Conservation (phyloP, 2,888 invertebrate genomes). For the Cephus sareptanus region DNA sequence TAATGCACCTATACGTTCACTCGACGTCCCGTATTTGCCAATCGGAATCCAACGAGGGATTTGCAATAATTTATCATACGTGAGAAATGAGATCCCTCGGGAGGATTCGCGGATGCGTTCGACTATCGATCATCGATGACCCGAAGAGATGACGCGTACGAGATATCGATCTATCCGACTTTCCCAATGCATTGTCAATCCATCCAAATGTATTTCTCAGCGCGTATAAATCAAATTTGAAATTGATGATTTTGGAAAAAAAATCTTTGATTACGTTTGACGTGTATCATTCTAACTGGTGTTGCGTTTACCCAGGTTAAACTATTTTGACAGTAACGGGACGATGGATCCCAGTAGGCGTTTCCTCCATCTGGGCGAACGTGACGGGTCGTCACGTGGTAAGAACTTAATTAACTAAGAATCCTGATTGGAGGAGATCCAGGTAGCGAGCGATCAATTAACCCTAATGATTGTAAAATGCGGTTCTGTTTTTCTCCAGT, state of each 20-base stretch:
- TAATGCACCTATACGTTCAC: neutral
- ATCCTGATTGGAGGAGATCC: constrained; percentile 25
- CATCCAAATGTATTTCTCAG: neutral
- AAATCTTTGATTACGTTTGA: neutral
- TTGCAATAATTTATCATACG: neutral
- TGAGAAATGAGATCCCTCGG: neutral
- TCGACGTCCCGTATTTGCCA: neutral
- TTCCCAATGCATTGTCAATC: neutral
- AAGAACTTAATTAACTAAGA: constrained; percentile 19
- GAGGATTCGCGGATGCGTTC: neutral
- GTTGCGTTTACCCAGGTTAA: neutral
- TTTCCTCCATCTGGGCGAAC: neutral
- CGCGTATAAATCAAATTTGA: neutral
- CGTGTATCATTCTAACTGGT: neutral
- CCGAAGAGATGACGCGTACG: neutral
- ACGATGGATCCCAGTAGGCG: neutral
- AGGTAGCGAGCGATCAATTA: constrained; percentile 27
- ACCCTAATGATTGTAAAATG: constrained; percentile 27
- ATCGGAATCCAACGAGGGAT: neutral
- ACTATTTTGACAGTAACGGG: neutral
- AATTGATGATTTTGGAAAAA: neutral
- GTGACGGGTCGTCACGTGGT: neutral
- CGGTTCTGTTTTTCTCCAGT: neutral
- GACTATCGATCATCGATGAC: neutral
- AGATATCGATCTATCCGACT: neutral